Percentiles rank a stretch among this genome's conserved stretches.
Conservation (phyloP, 2,797 vertebrate species). For the Decapterus maruadsi region DNA sequence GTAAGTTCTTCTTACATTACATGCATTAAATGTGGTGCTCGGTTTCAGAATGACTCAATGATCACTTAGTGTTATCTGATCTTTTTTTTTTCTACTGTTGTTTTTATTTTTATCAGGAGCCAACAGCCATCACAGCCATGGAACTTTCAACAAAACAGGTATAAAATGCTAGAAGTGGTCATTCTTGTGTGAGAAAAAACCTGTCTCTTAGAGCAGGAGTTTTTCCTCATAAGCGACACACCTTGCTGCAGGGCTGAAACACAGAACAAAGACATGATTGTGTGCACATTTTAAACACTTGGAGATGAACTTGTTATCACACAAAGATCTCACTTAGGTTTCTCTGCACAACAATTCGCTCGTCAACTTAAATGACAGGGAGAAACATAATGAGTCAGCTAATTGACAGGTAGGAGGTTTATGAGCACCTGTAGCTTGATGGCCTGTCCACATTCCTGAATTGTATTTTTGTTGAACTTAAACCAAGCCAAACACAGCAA, state of each 20-base stretch:
- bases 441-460: conserved; percentile 39
- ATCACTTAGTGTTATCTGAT: neutral
- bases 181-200: conserved; percentile 14
- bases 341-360: conserved; percentile 46
- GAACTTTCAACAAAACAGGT: conserved; percentile 99
- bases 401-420: conserved; percentile 48
- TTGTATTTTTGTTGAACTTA: conserved; percentile 3
- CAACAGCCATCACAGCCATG: conserved; percentile 94
- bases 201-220: conserved; percentile 5
- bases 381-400: conserved; percentile 38
- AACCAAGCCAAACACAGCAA: conserved; percentile 21
- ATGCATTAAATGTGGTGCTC: neutral
- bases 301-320: conserved; percentile 38
- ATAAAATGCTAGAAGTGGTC: conserved; percentile 16
- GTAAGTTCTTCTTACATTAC: conserved; percentile 80
- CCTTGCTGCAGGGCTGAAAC: conserved; percentile 42
- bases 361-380: conserved; percentile 50
- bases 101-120: conserved; percentile 85
- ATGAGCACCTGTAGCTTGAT: conserved; percentile 24
- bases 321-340: conserved; percentile 52
- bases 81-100: neutral
- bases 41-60: neutral
- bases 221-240: conserved; percentile 22
- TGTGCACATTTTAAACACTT: conserved; percentile 32
- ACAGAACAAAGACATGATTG: conserved; percentile 61